phyloP scores from a whole-genome alignment of 1,140 invertebrate genomes.

The Eufriesea mexicana region DNA sequence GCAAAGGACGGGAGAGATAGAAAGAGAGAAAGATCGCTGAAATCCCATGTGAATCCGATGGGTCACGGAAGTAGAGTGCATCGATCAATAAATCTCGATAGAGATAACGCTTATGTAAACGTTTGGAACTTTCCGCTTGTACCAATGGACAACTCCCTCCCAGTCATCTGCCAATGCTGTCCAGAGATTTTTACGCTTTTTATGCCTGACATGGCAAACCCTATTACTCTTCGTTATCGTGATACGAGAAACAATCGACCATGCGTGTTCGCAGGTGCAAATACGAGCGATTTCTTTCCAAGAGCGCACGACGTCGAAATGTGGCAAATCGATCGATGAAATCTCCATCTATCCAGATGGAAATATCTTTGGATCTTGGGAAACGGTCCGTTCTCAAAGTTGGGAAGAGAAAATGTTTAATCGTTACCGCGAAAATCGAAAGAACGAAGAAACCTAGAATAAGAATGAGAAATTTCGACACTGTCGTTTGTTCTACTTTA shows the following conservation, averaged over 20 bases:
- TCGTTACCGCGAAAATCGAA: too few species aligned
- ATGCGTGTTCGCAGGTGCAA: too few species aligned
- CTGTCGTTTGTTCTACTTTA: slow-evolving; percentile 39
- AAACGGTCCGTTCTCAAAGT: too few species aligned
- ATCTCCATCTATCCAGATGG: too few species aligned
- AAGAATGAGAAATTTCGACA: slow-evolving; percentile 20
- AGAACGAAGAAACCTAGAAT: neutral
- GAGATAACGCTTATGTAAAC: slow-evolving; percentile 64
- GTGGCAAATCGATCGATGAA: too few species aligned
- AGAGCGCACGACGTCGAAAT: too few species aligned
- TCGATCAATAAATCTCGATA: slow-evolving; percentile 60
- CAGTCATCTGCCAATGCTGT: neutral
- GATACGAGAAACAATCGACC: neutral
- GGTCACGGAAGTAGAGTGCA: slow-evolving; percentile 52
- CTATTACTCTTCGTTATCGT: neutral
- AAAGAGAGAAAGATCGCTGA: slow-evolving; percentile 39
- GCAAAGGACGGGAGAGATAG: neutral
- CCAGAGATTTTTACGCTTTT: neutral
- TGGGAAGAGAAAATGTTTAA: too few species aligned
- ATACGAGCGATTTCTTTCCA: too few species aligned
- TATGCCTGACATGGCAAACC: neutral
- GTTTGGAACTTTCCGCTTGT: neutral
- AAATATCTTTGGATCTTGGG: too few species aligned
- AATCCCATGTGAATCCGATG: slow-evolving; percentile 58
- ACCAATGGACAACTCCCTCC: too few species aligned